A percentile compares a stretch with the other conserved stretches of the same genome.
Conservation (phyloP, 2,797 vertebrate genomes). For the Chromobotia macracanthus region DNA sequence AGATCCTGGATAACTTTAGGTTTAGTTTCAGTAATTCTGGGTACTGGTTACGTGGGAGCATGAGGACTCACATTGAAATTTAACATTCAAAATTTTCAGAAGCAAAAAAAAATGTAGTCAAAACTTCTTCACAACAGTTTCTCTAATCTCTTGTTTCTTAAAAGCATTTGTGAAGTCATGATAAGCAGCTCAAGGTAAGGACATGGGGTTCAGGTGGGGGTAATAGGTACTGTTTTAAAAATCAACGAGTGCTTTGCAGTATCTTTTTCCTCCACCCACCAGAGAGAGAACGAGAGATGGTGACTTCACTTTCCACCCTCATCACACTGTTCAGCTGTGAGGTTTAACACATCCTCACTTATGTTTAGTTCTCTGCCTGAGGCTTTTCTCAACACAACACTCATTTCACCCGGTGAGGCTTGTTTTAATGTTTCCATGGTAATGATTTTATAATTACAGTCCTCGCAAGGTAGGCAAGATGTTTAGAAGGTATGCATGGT, state of each 20-base stretch:
- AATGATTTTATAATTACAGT: not conserved
- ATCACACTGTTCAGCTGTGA: slow-evolving; percentile 22
- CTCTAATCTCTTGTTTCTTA: not conserved
- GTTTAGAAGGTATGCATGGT: not conserved
- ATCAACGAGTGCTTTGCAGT: not conserved
- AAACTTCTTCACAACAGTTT: not conserved
- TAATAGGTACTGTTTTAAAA: not conserved
- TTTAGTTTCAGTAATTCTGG: slow-evolving; percentile 11
- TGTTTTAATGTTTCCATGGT: not conserved
- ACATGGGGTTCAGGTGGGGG: not conserved
- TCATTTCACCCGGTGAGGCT: not conserved
- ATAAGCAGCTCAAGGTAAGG: not conserved
- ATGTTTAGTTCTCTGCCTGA: not conserved
- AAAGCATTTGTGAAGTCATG: not conserved
- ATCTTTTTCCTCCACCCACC: slow-evolving; percentile 32
- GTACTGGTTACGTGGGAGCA: slow-evolving; percentile 15
- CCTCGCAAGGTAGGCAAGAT: not conserved
- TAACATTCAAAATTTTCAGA: not conserved
- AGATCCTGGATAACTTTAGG: slow-evolving; percentile 23
- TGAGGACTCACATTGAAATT: slow-evolving; percentile 2
- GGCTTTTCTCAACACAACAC: not conserved
- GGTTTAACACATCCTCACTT: slow-evolving; percentile 27
- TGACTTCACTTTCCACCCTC: slow-evolving; percentile 43
- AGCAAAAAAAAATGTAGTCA: not conserved
- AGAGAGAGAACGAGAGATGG: slow-evolving; percentile 19